Percentiles rank a stretch among this genome's conserved stretches.
phyloP scores from a whole-genome alignment of 2,888 invertebrate species.

The Nineta flava region DNA sequence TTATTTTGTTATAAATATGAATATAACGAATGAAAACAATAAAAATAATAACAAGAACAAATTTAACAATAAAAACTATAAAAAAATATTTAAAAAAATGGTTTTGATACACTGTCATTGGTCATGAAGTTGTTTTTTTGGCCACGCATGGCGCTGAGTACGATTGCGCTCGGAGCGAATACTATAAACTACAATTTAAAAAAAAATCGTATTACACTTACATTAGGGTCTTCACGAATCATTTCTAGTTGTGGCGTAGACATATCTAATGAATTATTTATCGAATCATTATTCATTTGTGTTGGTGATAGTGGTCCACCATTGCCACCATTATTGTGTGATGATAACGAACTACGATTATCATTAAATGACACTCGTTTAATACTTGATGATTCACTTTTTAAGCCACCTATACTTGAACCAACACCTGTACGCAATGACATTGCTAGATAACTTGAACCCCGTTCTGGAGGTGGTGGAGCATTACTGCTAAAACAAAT shows the following conservation, averaged over 20 bases:
- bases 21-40: too few relatives aligned
- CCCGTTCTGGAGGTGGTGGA: conserved; percentile 73
- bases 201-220: too few relatives aligned
- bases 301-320: conserved; percentile 25
- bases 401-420: conserved; percentile 11
- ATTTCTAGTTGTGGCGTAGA: conserved; percentile 29
- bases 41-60: too few relatives aligned
- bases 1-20: too few relatives aligned
- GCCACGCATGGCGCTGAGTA: too few relatives aligned
- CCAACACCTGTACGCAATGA: conserved; percentile 33
- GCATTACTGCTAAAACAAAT: conserved; percentile 22
- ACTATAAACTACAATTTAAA: too few relatives aligned
- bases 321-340: conserved; percentile 9
- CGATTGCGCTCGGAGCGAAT: too few relatives aligned
- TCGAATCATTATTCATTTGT: conserved; percentile 15
- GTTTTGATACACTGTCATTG: too few relatives aligned
- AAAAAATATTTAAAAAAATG: too few relatives aligned
- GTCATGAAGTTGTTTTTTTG: too few relatives aligned
- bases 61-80: too few relatives aligned
- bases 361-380: conserved; percentile 28
- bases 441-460: conserved; percentile 78
- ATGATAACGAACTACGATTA: conserved; percentile 15
- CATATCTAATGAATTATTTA: conserved; percentile 11
- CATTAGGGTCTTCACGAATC: conserved; percentile 67
- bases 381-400: conserved; percentile 1